These are phyloP conservation scores for Drosophila mayaguana DNA, from an alignment of 2,888 invertebrate genomes.

Conservation along the genomic window DNA sequence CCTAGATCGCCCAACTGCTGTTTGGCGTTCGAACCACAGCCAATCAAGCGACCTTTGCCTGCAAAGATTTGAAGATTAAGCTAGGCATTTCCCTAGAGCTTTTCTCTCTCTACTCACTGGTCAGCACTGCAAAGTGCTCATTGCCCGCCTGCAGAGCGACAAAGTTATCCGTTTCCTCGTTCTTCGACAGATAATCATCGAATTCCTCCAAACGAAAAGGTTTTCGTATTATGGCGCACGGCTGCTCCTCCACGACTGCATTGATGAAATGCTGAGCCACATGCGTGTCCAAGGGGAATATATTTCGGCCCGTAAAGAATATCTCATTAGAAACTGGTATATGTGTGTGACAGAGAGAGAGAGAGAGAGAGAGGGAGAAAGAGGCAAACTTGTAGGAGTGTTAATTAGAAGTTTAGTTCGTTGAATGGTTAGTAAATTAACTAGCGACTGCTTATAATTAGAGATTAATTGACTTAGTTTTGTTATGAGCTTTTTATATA, in stretches of 20 bases:
- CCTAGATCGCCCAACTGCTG: constrained; percentile 81
- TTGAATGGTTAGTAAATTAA: constrained; percentile 4
- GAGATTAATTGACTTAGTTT: background rate
- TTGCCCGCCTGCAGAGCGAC: constrained; percentile 82
- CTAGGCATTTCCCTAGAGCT: too few relatives aligned
- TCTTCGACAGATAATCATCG: constrained; percentile 80
- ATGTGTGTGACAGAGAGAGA: background rate
- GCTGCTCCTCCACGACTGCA: constrained; percentile 69
- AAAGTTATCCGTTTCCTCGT: constrained; percentile 83
- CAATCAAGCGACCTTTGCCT: constrained; percentile 83
- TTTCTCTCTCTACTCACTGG: constrained; percentile 76
- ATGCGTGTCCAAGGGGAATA: constrained; percentile 77
- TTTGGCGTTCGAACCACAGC: constrained; percentile 82
- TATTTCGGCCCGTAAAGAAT: constrained; percentile 84
- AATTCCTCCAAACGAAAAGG: constrained; percentile 83
- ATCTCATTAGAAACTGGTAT: constrained; percentile 83
- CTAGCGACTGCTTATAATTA: background rate
- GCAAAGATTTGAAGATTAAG: background rate
- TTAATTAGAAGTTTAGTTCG: constrained; percentile 4
- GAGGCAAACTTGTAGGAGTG: background rate
- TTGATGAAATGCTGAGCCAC: constrained; percentile 79
- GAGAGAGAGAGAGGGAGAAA: background rate
- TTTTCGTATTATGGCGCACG: constrained; percentile 79
- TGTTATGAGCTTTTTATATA: background rate
- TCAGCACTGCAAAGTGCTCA: constrained; percentile 84